phyloP scores from a whole-genome alignment of 2,888 invertebrate species.

The Dysmachus trigonus region DNA sequence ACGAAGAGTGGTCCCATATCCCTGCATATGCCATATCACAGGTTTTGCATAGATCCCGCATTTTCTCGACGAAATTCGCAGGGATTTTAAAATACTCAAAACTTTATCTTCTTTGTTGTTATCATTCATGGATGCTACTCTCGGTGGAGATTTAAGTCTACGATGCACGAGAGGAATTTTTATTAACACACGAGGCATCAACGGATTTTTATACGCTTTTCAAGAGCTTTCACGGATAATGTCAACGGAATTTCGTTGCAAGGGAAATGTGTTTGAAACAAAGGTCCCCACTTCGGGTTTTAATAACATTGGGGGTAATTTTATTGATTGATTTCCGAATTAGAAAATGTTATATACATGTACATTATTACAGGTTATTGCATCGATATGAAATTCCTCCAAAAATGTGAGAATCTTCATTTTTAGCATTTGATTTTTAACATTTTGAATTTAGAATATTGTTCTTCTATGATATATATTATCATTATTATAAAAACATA shows the following conservation, averaged over 20 bases:
- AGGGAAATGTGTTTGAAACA: neutral
- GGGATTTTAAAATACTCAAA: slow-evolving; percentile 8
- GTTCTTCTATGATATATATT: no score
- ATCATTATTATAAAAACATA: no score
- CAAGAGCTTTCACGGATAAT: neutral
- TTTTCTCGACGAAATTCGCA: neutral
- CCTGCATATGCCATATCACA: neutral
- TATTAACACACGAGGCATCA: neutral
- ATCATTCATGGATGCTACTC: neutral
- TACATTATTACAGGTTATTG: no score
- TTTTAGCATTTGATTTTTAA: no score
- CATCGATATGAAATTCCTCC: no score
- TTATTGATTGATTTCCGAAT: no score
- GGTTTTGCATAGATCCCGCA: neutral
- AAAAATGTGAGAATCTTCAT: no score
- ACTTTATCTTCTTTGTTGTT: slow-evolving; percentile 13
- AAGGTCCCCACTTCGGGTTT: neutral
- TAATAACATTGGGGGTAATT: neutral
- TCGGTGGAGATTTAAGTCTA: neutral
- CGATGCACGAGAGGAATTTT: neutral
- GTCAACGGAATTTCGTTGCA: neutral
- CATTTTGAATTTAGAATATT: no score
- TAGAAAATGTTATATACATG: no score
- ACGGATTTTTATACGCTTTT: neutral
- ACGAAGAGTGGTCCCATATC: neutral